Base-by-base conservation (phyloP, 1,140 invertebrate species). In the Sarcophaga peregrina region DNA sequence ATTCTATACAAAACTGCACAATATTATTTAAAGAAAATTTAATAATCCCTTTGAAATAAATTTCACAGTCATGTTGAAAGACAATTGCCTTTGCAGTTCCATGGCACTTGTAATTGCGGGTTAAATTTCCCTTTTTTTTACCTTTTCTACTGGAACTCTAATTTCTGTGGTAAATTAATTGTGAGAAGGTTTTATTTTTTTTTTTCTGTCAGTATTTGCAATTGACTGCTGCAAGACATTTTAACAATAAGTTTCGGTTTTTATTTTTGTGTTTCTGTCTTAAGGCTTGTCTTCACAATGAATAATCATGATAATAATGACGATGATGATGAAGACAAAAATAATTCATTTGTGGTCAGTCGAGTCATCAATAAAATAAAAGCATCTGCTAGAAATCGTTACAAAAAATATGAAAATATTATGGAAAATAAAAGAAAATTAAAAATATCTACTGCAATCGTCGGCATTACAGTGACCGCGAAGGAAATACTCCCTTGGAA, bases 271-370 rank as follows among this genome's bases (percentile, higher is more conserved):
- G 15, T 7, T 58, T 58, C 25, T 37, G 25, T 37, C 25, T 37
- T 37, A 37, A 37, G 25, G 25, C 25, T 37, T 37, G 25, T 68
- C n/a, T 20, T 68, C 62, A 68, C 62, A 68, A 68, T 68, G 17
- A 11, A 58, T 13, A 58, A 15, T 58, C 54, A 58, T 58, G 11
- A 37, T 37, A 58, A 62, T 68, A 20, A 68, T 25, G 17, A 68
- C 20, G 17, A 68, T 20, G 62, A 68, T 68, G 20, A 68, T 25
- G 17, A 68, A 25, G 17, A 68, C 10, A 20, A 68, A 20, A 68
- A 68, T 68, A 68, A 68, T 68, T 20, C 62, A 68, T 68, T 68
- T 68, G 62, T 20, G 17, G 62, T 68, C 20, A n/a, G 62, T 68
- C 62, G 6, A 20, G 20, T 68, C 62, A 68, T 68, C 17, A 68